A percentile compares a stretch with the other conserved stretches of the same genome.
Conservation (phyloP, 2,113 vertebrate species). For the Pholis gunnellus region DNA sequence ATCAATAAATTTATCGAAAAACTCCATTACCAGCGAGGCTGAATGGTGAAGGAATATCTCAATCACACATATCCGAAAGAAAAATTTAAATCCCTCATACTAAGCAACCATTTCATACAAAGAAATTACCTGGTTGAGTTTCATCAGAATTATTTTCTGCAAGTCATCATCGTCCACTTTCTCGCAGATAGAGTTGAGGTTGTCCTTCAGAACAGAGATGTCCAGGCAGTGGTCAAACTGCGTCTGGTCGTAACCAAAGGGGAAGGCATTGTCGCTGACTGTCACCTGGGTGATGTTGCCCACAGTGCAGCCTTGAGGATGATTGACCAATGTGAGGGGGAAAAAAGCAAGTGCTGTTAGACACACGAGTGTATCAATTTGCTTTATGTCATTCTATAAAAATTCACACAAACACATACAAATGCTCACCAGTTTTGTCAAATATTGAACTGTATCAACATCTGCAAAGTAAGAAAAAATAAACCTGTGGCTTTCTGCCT, state of each 20-base stretch:
- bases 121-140: constrained; percentile 73
- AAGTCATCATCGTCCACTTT: constrained; percentile 66
- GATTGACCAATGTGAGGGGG: neutral
- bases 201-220: constrained; percentile 53
- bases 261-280: constrained; percentile 65
- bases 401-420: neutral
- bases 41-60: neutral
- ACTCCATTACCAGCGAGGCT: neutral
- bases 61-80: neutral
- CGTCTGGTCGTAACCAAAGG: constrained; percentile 62
- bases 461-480: neutral
- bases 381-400: neutral
- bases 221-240: constrained; percentile 76
- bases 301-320: constrained; percentile 49
- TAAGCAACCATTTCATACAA: neutral
- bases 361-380: neutral
- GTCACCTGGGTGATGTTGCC: constrained; percentile 69
- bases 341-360: neutral
- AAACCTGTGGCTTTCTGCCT: neutral
- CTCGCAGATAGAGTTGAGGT: constrained; percentile 62
- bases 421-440: neutral
- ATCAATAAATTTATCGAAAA: neutral
- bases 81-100: neutral
- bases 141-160: constrained; percentile 67
- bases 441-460: neutral